Evolutionary conservation across 1,140 invertebrate genomes (phyloP).

Genomic region (Octopus sinensis): DNA sequence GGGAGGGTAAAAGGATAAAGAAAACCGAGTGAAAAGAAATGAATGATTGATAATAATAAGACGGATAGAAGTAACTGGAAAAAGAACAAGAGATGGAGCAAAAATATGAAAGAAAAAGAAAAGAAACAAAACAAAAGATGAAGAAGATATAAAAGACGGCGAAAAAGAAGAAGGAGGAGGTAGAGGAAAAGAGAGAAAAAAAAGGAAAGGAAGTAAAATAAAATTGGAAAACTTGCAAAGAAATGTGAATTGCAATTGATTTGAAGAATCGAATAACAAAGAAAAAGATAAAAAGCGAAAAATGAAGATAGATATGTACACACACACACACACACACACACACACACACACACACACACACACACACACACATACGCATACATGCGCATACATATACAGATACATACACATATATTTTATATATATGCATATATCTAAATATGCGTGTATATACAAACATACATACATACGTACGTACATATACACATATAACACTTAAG

Average conservation of each 20-base stretch:
- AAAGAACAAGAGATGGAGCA: neutral
- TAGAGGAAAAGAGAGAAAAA: neutral
- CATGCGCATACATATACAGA: too few relatives aligned
- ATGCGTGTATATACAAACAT: too few relatives aligned
- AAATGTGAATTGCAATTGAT: neutral
- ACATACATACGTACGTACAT: too few relatives aligned
- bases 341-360: too few relatives aligned
- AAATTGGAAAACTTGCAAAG: neutral
- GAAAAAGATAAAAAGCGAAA: neutral
- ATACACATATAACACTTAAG: too few relatives aligned
- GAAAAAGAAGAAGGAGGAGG: neutral
- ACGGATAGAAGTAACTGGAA: neutral
- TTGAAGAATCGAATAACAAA: neutral
- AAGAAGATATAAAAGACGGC: neutral
- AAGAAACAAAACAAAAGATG: neutral
- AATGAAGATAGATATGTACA: neutral
- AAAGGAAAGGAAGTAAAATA: neutral
- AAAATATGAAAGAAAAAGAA: neutral
- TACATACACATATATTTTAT: too few relatives aligned
- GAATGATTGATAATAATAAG: neutral
- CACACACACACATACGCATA: too few relatives aligned
- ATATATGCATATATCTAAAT: too few relatives aligned
- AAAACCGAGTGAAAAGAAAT: neutral
- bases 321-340: too few relatives aligned
- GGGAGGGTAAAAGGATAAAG: neutral